Base-by-base conservation (phyloP, 2,797 vertebrate genomes). In the Urophycis tenuis region DNA sequence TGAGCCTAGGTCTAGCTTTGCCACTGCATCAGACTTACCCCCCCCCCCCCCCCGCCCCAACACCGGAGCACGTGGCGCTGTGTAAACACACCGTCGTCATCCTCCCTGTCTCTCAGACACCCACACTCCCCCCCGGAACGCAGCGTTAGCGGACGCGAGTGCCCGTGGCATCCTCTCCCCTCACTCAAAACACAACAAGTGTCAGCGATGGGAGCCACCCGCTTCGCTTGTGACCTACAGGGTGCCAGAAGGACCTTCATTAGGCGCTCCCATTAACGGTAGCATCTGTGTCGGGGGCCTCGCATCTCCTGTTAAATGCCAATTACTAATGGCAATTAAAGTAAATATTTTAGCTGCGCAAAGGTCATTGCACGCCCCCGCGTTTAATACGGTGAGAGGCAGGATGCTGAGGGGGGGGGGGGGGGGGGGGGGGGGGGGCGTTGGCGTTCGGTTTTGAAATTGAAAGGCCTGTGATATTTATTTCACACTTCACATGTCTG, bases 271-370 rank as follows among this genome's bases (percentile, higher is more conserved):
- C 53, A 25, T 60, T 60, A 60, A 8, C 53, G 53, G 53, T n/a
- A 60, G 53, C 53, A 25, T 60, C 53, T 60, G 53, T 60, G 53
- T 60, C 53, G 53, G 53, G 53, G 9, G 53, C 53, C 53, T 60
- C 8, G 53, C 53, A 10, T 60, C 53, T 60, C n/a, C 53, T 25
- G 53, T 60, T 60, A 60, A 9, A 25, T 25, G 53, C 53, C 53
- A 60, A 60, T 60, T 60, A 60, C 53, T 60, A 60, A 60, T 60
- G 53, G 22, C 53, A 60, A 60, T 60, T 60, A 60, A 60, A 60
- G 53, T 60, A 22, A 60, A 60, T 60, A 60, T 60, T 60, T 60
- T 25, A 60, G 25, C 53, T n/a, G 11, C n/a, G n/a, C 53, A 60
- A 60, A 60, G 53, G 53, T 60, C 53, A 60, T 60, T n/a, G n/a